Base-by-base conservation (phyloP, 2,888 invertebrate genomes). In the Agrochola circellaris region DNA sequence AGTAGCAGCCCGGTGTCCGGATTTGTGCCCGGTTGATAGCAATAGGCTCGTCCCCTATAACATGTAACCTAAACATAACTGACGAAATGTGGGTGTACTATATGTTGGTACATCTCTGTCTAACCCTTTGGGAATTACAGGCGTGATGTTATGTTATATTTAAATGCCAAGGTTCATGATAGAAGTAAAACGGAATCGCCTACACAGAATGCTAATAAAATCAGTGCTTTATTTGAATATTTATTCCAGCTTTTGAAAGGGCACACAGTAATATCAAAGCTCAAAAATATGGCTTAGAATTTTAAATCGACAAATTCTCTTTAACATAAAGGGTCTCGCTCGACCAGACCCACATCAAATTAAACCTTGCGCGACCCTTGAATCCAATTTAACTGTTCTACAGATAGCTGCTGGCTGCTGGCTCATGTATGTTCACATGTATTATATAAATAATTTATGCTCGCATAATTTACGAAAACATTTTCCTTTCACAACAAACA, bases 351-450 rank as follows among this genome's bases (percentile, higher is more conserved):
- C 93, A 92, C 93, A 93, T 95, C 93, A 93, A 93, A 93, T 93
- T 93, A 94, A 92, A 92, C 92, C 92, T 91, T 89, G 74, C 80
- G 89, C 89, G 92, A 92, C 93, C 94, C 93, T 93, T 92, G 91
- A 92, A 94, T 92, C 93, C 90, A 94, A 95, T 95, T 95, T 94
- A 93, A 94, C 93, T 94, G 92, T 91, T 92, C 89, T 90, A 86
- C 92, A 92, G 93, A 93, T 93, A 93, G 88, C 90, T 89, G 88
- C 85, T 89, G 85, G 78, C 79, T 64, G 80, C 77, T 84, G 90
- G 89, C 88, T 90, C 42, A 58, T 65, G 34, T 34, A 34, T 34
- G 34, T 34, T 34, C 34, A 62, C 58, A 58, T n/a, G 26, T 45
- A 66, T 91, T 66, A 56, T 61, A 91, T 93, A 93, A 93, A 93